Evolutionary conservation across 2,113 vertebrate genomes (phyloP).

Genomic region (Nibea albiflora): DNA sequence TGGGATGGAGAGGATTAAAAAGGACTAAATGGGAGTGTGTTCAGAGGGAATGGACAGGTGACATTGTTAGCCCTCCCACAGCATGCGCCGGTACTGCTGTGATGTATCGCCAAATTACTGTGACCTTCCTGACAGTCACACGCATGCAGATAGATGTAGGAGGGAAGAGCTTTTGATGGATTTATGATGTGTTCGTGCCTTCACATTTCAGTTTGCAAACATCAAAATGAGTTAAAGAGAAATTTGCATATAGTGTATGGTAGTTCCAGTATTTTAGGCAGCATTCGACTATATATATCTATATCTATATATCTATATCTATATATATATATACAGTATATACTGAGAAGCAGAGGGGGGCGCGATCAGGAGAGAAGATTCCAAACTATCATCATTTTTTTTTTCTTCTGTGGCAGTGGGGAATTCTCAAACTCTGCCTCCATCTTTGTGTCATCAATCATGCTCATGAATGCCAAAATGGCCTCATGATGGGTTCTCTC

Average conservation of each 20-base stretch:
- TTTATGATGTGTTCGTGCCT: constrained; percentile 18
- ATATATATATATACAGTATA: constrained; percentile 14
- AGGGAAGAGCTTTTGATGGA: constrained; percentile 6
- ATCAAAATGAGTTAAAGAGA: constrained; percentile 19
- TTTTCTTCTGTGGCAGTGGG: constrained; percentile 46
- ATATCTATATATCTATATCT: not conserved
- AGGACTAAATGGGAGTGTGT: constrained; percentile 65
- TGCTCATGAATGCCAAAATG: constrained; percentile 83
- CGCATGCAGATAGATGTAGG: constrained; percentile 27
- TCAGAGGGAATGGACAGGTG: constrained; percentile 52
- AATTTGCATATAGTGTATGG: constrained; percentile 29
- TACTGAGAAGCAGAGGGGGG: constrained; percentile 39
- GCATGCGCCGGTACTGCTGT: constrained; percentile 34
- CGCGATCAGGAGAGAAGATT: constrained; percentile 44
- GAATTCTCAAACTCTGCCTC: constrained; percentile 70
- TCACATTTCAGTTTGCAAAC: constrained; percentile 29
- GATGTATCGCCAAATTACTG: constrained; percentile 64
- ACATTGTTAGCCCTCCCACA: constrained; percentile 61
- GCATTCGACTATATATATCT: constrained; percentile 6
- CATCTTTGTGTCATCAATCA: constrained; percentile 81
- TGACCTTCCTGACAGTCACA: constrained; percentile 71
- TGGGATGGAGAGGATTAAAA: constrained; percentile 73
- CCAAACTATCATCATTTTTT: constrained; percentile 65
- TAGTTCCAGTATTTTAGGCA: constrained; percentile 23
- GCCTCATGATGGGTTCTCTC: constrained; percentile 79